Evolutionary conservation across 35 echinoderm and acorn worm species (phyloP), one percentile per base, ranked within the genome.

Genomic region (Chiridota heheva): DNA sequence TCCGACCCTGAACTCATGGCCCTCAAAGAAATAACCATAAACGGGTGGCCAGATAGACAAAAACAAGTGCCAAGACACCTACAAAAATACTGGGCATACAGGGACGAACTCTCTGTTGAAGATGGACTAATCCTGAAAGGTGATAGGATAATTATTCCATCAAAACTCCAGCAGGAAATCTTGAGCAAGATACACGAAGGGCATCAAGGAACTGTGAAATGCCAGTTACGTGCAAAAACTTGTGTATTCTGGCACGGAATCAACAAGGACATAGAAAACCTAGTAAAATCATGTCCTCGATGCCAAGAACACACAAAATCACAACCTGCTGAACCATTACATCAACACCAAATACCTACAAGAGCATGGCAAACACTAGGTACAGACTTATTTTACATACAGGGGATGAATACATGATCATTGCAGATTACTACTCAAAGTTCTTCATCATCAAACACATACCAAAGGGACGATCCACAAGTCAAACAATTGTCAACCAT

Each of bases 181-280:
- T 28, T 89, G 49, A 28, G 26, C 29, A 89, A 89, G 37, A 15
- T 89, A 3, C 77, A 89, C 31, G 86, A 89, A 27, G 66, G 20
- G 22, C 86, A 89, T 33, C 86, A 89, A 44, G 86, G 75, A 17
- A 60, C 77, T 18, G 26, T 15, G 10, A 89, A 90, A 29, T 76
- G 58, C 29, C 51, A 87, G 41, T 49, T 87, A 20, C 29, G 84
- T 7, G 84, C 84, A 12, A 87, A 79, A 36, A 63, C 58, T 32
- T 40, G 25, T 69, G 42, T 77, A 7, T 86, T 70, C 26, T 86
- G 84, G 84, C 70, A 58, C 37, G 63, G 33, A 3, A 63, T 86
- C 3, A 77, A 45, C 24, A 77, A 30, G 35, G 84, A 86, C 31
- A 86, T 65, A 20, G 30, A 46, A 42, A 30, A 76, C 7, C 27